Evolutionary conservation across 2,888 invertebrate genomes (phyloP).

Genomic region (Rhogogaster chlorosoma): DNA sequence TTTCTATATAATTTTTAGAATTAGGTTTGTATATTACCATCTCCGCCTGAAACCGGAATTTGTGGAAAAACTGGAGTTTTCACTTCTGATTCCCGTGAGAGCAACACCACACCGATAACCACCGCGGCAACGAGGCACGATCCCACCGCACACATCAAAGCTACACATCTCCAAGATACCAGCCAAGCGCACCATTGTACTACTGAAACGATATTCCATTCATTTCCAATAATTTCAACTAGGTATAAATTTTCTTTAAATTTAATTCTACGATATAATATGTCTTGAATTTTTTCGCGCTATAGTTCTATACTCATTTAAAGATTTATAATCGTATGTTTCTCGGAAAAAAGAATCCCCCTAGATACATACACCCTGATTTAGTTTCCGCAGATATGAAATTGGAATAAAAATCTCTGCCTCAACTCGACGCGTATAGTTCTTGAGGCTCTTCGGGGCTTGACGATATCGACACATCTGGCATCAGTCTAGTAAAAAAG

Average conservation of each 20-base stretch:
- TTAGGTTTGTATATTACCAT: neutral
- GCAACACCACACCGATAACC: slow-evolving; percentile 60
- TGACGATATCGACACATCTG: neutral
- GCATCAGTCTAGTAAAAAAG: neutral
- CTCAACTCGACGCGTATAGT: neutral
- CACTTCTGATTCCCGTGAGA: slow-evolving; percentile 53
- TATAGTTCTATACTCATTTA: neutral
- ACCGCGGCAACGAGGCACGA: slow-evolving; percentile 63
- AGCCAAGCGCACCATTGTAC: slow-evolving; percentile 61
- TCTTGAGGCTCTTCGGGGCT: neutral
- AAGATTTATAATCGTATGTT: neutral
- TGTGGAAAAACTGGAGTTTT: slow-evolving; percentile 56
- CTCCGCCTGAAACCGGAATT: slow-evolving; percentile 58
- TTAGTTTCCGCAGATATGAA: neutral
- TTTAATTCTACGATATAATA: neutral
- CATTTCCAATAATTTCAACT: neutral
- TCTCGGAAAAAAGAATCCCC: neutral
- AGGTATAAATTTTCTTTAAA: neutral
- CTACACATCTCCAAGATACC: slow-evolving; percentile 67
- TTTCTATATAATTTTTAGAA: neutral
- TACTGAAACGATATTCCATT: slow-evolving; percentile 60
- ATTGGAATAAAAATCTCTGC: neutral
- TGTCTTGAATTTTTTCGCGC: neutral
- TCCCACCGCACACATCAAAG: slow-evolving; percentile 62
- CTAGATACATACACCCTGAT: neutral